These are phyloP conservation scores for Xyrauchen texanus DNA, from an alignment of 2,113 vertebrate genomes.

Conservation along the genomic window DNA sequence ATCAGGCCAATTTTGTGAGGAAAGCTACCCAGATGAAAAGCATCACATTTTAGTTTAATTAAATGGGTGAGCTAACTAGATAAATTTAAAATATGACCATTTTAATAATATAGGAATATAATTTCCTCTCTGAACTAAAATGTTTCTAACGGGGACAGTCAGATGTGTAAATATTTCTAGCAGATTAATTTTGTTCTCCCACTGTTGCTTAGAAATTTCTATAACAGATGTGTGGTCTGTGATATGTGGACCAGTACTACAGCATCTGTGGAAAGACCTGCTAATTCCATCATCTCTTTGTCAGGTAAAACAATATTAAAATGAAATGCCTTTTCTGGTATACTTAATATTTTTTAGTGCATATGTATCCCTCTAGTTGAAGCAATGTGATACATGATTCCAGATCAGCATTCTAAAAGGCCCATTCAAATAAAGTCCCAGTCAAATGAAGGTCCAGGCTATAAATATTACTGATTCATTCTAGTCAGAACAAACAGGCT, in stretches of 20 bases:
- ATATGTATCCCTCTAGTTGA: not conserved
- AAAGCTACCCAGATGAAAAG: slow-evolving; percentile 50
- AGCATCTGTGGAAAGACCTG: slow-evolving; percentile 56
- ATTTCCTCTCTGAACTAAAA: slow-evolving; percentile 61
- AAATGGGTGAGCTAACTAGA: slow-evolving; percentile 56
- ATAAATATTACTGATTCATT: too few relatives aligned
- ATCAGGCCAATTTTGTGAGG: slow-evolving; percentile 50
- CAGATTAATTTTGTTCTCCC: slow-evolving; percentile 44
- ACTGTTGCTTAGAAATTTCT: slow-evolving; percentile 63
- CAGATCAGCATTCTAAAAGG: not conserved
- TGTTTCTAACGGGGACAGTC: slow-evolving; percentile 57
- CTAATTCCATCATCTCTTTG: slow-evolving; percentile 60
- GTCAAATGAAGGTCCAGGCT: too few relatives aligned
- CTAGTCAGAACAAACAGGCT: not conserved
- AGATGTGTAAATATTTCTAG: slow-evolving; percentile 67
- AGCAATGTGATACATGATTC: slow-evolving; percentile 1
- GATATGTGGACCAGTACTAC: slow-evolving; percentile 63
- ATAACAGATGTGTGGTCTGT: slow-evolving; percentile 70
- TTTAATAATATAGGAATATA: slow-evolving; percentile 50
- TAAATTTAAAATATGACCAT: slow-evolving; percentile 62
- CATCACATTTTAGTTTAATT: slow-evolving; percentile 46
- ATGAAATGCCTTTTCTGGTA: too few relatives aligned
- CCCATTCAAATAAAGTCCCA: too few relatives aligned
- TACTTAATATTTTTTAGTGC: not conserved
- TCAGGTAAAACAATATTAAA: slow-evolving; percentile 52